Evolutionary conservation across 2,113 vertebrate species (phyloP).

Genomic region (Tretioscincus oriximinensis): DNA sequence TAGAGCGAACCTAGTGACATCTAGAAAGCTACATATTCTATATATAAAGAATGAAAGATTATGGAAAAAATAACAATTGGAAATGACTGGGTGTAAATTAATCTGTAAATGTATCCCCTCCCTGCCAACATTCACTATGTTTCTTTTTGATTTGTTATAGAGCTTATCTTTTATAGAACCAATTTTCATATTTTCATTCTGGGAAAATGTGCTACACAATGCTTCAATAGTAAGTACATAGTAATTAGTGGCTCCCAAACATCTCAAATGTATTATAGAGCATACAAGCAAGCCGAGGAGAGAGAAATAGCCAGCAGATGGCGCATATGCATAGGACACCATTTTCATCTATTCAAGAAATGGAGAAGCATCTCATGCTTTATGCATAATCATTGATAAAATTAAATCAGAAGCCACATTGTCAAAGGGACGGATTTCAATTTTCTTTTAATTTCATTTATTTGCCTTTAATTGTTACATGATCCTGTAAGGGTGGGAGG

Average conservation of each 20-base stretch:
- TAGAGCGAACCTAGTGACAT: background rate
- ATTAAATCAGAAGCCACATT: conserved; percentile 66
- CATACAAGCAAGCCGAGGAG: background rate
- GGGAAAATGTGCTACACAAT: background rate
- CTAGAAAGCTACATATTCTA: too few relatives aligned
- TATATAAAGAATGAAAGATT: too few relatives aligned
- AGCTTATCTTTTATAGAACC: background rate
- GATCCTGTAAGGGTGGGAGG: conserved; percentile 33
- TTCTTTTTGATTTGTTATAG: conserved; percentile 9
- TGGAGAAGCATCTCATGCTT: conserved; percentile 37
- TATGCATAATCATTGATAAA: conserved; percentile 66
- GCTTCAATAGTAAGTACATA: background rate
- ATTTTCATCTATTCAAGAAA: background rate
- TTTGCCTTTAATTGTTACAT: conserved; percentile 66
- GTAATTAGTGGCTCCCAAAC: background rate
- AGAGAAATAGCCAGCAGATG: conserved; percentile 46
- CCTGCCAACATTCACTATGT: background rate
- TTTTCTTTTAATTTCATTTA: conserved; percentile 65
- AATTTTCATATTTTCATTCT: background rate
- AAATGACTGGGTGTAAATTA: background rate
- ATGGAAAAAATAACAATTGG: too few relatives aligned
- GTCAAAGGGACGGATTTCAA: conserved; percentile 61
- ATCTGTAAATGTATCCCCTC: background rate
- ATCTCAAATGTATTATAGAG: background rate
- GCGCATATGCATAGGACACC: conserved; percentile 2